Percentiles rank a stretch among this genome's conserved stretches.
These are phyloP conservation scores for Calliopsis andreniformis DNA, from an alignment of 1,140 invertebrate species.

Conservation along the genomic window DNA sequence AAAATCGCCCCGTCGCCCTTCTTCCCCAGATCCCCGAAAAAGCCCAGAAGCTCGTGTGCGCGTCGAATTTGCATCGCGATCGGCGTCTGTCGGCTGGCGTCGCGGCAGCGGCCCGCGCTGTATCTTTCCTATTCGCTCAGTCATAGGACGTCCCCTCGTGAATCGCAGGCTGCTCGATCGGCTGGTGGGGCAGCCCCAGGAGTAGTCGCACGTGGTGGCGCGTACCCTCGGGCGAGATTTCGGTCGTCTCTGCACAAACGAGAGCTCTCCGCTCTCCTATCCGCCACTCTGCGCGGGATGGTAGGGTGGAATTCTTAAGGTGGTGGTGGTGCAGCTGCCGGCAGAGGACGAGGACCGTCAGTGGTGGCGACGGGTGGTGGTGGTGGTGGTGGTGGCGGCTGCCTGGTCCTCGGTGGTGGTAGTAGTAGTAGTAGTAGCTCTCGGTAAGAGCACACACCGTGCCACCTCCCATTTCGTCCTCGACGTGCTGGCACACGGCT, in stretches of 20 bases:
- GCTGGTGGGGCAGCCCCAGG: conserved; percentile 57
- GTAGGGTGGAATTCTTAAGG: conserved; percentile 58
- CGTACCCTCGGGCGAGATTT: conserved; percentile 68
- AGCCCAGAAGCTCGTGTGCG: background rate
- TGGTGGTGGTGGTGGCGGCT: conserved; percentile 35
- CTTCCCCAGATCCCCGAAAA: no score
- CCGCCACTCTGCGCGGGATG: conserved; percentile 29
- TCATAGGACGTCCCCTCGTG: conserved; percentile 62
- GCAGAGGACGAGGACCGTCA: conserved; percentile 24
- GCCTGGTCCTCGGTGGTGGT: conserved; percentile 48
- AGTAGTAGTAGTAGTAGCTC: conserved; percentile 67
- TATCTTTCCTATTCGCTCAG: conserved; percentile 61
- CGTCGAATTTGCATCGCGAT: conserved; percentile 12
- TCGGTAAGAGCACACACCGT: conserved; percentile 67
- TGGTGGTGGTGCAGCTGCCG: conserved; percentile 33
- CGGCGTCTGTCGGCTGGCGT: conserved; percentile 49
- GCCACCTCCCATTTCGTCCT: conserved; percentile 68
- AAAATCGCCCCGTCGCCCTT: background rate
- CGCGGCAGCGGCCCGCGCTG: conserved; percentile 34
- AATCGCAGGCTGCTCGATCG: conserved; percentile 22
- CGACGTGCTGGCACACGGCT: conserved; percentile 41
- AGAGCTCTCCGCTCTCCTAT: conserved; percentile 30
- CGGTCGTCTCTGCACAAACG: conserved; percentile 59
- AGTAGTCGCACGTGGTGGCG: conserved; percentile 65
- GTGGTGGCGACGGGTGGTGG: conserved; percentile 18